Base-by-base conservation (phyloP, 2,113 vertebrate species). In the Lethenteron camtschaticum region DNA sequence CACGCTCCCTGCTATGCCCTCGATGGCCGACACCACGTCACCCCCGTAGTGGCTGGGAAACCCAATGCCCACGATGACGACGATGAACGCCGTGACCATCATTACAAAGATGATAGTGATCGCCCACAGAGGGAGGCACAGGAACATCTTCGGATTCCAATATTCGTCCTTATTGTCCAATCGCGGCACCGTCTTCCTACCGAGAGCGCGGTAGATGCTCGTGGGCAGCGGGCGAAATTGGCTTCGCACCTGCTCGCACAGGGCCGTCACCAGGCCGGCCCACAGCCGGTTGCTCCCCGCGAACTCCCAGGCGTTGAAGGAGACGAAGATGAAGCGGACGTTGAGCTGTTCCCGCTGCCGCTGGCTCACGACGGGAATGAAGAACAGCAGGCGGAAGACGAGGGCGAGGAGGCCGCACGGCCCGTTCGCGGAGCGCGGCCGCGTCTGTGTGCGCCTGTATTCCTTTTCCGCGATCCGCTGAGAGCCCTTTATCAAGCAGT, bases 261-360 rank as follows among this genome's bases (percentile, higher is more conserved):
- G 76, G 1, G 87, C 84, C 63, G 89, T 85, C 71, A 86, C 86
- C 71, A 97, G 58, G 0, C 87, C 90, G 0, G 92, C 91, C 92
- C 92, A 97, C 1, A 97, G 81, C 70, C 88, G 80, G 80, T 97
- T 90, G 0, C 87, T 87, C 58, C 91, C 89, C 0, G 86, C 84
- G 72, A 88, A 96, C 3, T 97, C 84, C 92, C 91, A 97, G 57
- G 92, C 91, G 55, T 86, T 95, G 73, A 96, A 96, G 72, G 85
- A 78, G 56, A 96, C 80, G 77, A 88, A 83, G 70, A 95, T 73
- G 77, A 89, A 95, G 1, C 84, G 72, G 1, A 87, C 71, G 72
- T 82, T 81, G 58, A 76, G 77, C 4, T 81, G 75, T 2, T 80
- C 72, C 72, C 83, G 79, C 74, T 87, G 85, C 11, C 75, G 2